Base-by-base conservation (phyloP, 2,797 vertebrate species). In the Fundulus diaphanus region DNA sequence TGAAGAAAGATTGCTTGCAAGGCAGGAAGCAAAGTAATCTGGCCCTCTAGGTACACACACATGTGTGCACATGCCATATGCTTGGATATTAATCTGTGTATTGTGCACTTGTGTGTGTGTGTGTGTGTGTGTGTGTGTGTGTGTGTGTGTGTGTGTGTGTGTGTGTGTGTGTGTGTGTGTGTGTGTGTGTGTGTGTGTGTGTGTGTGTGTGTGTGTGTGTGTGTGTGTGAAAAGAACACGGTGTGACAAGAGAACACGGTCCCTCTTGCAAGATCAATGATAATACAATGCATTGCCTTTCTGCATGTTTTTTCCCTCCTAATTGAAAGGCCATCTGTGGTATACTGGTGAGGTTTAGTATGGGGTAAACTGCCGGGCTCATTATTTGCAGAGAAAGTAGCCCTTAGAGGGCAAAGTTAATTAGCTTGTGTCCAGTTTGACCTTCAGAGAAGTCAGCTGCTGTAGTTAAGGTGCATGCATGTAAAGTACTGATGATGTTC, bases 311-410 rank as follows among this genome's bases (percentile, higher is more conserved):
- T 91, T 92, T 40, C 77, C 82, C 82, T 72, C 68, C 87, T 92
- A 94, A 92, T 91, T 92, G 88, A 93, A 93, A 92, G 89, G 92
- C 90, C 91, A 93, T 92, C 90, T 89, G 85, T 75, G 85, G 87
- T 89, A 89, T 83, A 87, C 88, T 88, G 90, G 91, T 87, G 91
- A 85, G 87, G 68, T 90, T 93, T 89, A 89, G 90, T 78, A 90
- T 89, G 90, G 90, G 92, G 91, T 93, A 92, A 92, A 92, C 88
- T 89, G 85, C 16, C 8, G 89, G 68, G 79, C 90, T 93, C 90
- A 90, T 94, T 94, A 92, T 92, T 48, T 92, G 83, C 85, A 79
- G 82, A 73, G 76, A 70, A 76, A 42, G 75, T 82, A 71, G 74
- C 85, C 86, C 81, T 85, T 29, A 27, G 88, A 88, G 89, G 88